These are phyloP conservation scores for Monochamus saltuarius DNA, from an alignment of 1,140 invertebrate genomes.

Conservation along the genomic window DNA sequence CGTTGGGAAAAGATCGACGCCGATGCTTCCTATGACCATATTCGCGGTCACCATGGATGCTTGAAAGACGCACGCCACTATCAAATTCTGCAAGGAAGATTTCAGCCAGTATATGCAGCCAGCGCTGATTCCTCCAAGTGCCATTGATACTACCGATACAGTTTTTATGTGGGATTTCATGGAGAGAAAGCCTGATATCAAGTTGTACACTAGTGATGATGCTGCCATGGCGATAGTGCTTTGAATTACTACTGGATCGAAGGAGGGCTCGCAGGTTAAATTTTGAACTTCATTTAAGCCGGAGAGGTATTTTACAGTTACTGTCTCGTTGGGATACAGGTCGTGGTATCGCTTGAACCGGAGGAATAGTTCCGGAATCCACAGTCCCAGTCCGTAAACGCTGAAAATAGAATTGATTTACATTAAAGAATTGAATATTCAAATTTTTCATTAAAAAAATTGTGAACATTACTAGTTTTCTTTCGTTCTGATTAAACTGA, in stretches of 20 bases:
- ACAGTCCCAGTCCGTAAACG: slow-evolving; percentile 69
- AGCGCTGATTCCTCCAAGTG: slow-evolving; percentile 53
- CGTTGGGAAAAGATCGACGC: slow-evolving; percentile 60
- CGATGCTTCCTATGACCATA: slow-evolving; percentile 57
- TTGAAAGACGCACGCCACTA: slow-evolving; percentile 59
- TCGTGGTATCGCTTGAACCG: slow-evolving; percentile 56
- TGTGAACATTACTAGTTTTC: no score
- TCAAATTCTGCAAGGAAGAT: slow-evolving; percentile 55
- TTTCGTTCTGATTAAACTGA: no score
- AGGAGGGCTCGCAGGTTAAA: slow-evolving; percentile 35
- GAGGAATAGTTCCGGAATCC: slow-evolving; percentile 69
- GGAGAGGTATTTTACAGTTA: slow-evolving; percentile 56
- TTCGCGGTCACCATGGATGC: slow-evolving; percentile 59
- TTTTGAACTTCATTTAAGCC: slow-evolving; percentile 25
- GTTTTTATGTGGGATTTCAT: slow-evolving; percentile 39
- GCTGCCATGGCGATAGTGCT: slow-evolving; percentile 56
- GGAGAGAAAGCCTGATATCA: slow-evolving; percentile 50
- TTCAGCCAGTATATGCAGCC: slow-evolving; percentile 56
- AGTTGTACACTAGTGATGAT: slow-evolving; percentile 53
- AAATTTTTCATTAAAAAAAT: no score
- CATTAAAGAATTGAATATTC: no score
- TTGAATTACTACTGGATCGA: slow-evolving; percentile 53
- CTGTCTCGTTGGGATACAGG: slow-evolving; percentile 52
- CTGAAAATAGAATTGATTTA: no score
- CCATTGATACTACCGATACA: slow-evolving; percentile 54